Evolutionary conservation across 2,797 vertebrate species (phyloP), one percentile per base, ranked within the genome.

Genomic region (Pampus argenteus): DNA sequence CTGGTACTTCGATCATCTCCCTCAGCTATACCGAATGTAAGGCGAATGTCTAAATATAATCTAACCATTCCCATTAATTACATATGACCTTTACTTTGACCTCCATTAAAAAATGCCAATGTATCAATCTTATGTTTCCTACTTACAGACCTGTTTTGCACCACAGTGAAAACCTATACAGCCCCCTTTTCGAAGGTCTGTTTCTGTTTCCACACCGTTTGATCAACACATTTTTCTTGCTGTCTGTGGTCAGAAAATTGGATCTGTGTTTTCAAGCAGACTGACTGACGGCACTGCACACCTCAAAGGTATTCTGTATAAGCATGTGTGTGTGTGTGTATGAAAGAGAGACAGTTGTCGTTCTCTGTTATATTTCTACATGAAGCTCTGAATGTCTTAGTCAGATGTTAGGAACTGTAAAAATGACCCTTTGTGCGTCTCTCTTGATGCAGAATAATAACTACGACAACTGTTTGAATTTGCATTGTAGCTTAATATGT

Each of bases 21-120:
- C 70, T 67, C 68, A 56, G 74, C 65, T 42, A 59, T 71, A 74
- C 74, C 9, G 62, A 51, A 59, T 74, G 74, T 82, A 81, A 89
- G 28, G 58, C 63, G 71, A 82, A 82, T 69, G 64, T 87, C 68
- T 77, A 80, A 72, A 79, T 88, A 91, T 92, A 74, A 69, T 23
- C 66, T 93, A 91, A 84, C 84, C 49, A 45, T 82, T 78, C 61
- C 72, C 76, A 81, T 85, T 89, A 87, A 85, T 91, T 88, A 78
- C 62, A 64, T 62, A 26, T 68, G 81, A 88, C 62, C 76, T 58
- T 23, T 38, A 15, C 50, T 71, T 71, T 73, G 62, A 58, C 59
- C 67, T 82, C 60, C 20, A 17, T 4, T 84, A 78, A 89, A 86
- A 89, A 87, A 54, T 60, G 59, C 80, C 89, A 74, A 91, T 86